phyloP scores from a whole-genome alignment of 2,888 invertebrate genomes.

The Baccha elongata region DNA sequence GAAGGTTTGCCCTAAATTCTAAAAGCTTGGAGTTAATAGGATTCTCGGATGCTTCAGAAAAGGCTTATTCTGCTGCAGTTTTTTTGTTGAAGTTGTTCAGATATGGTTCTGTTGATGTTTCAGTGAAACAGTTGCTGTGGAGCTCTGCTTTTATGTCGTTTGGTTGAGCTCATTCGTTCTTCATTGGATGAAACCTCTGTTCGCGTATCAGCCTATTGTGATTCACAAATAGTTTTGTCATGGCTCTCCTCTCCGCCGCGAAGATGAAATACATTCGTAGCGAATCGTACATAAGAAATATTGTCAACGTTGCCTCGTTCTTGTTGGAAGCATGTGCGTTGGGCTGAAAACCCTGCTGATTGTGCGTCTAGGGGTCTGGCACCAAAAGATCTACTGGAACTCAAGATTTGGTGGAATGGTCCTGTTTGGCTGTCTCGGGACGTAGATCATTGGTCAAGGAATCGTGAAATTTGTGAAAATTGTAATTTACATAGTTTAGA shows the following conservation, averaged over 20 bases:
- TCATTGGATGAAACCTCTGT: background rate
- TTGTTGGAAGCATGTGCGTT: conserved; percentile 6
- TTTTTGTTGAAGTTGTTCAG: background rate
- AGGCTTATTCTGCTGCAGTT: background rate
- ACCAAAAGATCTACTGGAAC: conserved; percentile 2
- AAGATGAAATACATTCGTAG: conserved; percentile 7
- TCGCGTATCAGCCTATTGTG: background rate
- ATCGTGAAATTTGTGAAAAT: no score
- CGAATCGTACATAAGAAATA: conserved; percentile 21
- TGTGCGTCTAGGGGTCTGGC: conserved; percentile 11
- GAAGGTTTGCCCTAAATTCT: background rate
- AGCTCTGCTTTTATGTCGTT: background rate
- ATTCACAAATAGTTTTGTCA: background rate
- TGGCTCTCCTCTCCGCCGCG: background rate
- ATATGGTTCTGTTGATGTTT: background rate
- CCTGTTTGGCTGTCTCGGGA: conserved; percentile 6
- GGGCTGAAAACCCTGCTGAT: no score
- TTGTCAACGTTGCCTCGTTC: conserved; percentile 3
- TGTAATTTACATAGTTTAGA: no score
- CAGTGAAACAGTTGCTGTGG: background rate
- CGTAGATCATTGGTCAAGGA: no score
- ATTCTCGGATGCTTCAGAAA: no score
- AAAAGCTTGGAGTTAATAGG: background rate
- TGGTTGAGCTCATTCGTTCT: background rate
- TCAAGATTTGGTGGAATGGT: conserved; percentile 24